A percentile compares a stretch with the other conserved stretches of the same genome.
Conservation (phyloP, 1,140 invertebrate species). For the Bombus turneri region DNA sequence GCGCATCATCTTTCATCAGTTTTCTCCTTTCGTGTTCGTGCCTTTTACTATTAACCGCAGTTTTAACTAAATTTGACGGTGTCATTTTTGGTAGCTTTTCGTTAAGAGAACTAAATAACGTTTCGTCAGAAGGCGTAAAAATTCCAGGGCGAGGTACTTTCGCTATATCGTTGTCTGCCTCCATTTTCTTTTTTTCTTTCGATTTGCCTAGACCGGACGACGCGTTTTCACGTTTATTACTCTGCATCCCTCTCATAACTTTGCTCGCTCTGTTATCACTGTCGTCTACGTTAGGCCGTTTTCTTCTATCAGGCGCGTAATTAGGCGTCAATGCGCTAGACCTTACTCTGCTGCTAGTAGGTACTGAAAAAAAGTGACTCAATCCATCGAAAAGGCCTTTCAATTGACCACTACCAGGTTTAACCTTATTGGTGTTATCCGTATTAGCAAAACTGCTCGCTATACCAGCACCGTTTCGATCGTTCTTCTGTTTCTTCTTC, state of each 20-base stretch:
- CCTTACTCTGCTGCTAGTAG: conserved; percentile 83
- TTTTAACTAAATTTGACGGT: conserved; percentile 86
- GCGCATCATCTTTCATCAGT: conserved; percentile 73
- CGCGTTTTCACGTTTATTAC: conserved; percentile 34
- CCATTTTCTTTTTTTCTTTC: conserved; percentile 51
- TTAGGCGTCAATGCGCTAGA: conserved; percentile 81
- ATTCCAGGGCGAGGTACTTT: conserved; percentile 73
- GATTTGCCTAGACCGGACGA: conserved; percentile 36
- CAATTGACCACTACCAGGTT: conserved; percentile 85
- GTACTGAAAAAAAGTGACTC: conserved; percentile 91
- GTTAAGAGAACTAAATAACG: conserved; percentile 51
- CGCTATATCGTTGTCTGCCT: conserved; percentile 12
- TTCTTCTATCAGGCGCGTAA: conserved; percentile 82
- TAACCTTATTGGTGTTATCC: conserved; percentile 75
- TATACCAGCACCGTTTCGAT: conserved; percentile 13
- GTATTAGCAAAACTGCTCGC: conserved; percentile 20
- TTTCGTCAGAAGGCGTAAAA: conserved; percentile 73
- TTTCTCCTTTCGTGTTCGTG: conserved; percentile 82
- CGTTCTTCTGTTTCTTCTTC: conserved; percentile 59
- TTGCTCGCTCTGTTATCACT: conserved; percentile 53
- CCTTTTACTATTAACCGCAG: conserved; percentile 85
- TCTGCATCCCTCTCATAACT: conserved; percentile 37
- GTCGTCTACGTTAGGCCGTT: conserved; percentile 70
- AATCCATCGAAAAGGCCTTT: conserved; percentile 92
- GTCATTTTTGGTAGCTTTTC: conserved; percentile 81